phyloP scores from a whole-genome alignment of 2,888 invertebrate species.

The Ophion ellenae region DNA sequence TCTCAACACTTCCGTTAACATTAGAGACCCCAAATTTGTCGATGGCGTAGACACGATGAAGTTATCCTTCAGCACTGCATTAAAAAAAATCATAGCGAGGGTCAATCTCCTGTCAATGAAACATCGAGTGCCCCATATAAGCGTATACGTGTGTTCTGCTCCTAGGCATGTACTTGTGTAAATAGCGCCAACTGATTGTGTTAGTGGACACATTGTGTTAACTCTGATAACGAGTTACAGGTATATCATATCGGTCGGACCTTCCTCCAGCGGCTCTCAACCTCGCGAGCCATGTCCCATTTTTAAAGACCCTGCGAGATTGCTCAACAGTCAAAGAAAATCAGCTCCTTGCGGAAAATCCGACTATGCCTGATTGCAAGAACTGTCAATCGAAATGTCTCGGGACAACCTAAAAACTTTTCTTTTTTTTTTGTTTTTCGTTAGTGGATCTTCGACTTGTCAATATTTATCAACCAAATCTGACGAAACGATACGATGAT shows the following conservation, averaged over 20 bases:
- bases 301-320: not conserved
- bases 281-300: not conserved
- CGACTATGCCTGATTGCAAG: not conserved
- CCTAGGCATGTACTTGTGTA: not conserved
- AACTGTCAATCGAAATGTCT: not conserved
- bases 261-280: conserved; percentile 58
- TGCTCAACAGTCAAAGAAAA: not conserved
- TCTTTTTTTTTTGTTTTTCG: not conserved
- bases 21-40: not conserved
- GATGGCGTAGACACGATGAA: not conserved
- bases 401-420: not conserved
- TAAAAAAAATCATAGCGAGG: not conserved
- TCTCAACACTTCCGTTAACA: not conserved
- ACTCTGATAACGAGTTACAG: conserved; percentile 77
- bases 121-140: conserved; percentile 4
- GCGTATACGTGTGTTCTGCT: not conserved
- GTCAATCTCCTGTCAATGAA: not conserved
- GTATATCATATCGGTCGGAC: conserved; percentile 65
- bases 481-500: not conserved
- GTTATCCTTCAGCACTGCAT: not conserved
- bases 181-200: conserved; percentile 43
- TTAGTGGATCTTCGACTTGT: not conserved
- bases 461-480: not conserved
- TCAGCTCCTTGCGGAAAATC: not conserved
- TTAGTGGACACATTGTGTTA: conserved; percentile 67